Evolutionary conservation across 1,140 invertebrate species (phyloP), one percentile per base, ranked within the genome.

Genomic region (Pomacea maculata): DNA sequence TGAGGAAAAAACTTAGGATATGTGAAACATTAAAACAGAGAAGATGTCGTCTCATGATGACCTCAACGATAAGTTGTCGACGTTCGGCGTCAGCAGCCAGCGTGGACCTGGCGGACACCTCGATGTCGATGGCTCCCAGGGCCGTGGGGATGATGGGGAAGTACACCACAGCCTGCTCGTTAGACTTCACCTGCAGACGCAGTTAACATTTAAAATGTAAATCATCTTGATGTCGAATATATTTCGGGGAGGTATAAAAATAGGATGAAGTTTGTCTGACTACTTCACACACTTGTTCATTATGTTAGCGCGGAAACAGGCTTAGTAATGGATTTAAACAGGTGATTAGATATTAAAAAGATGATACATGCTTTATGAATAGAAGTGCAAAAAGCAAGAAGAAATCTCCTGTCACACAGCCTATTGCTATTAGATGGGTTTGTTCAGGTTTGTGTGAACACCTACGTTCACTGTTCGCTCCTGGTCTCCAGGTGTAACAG

Each of bases 71-170:
- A 0, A 89, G 80, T 34, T 86, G 86, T 82, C 87, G 77, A 67
- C 83, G 83, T 14, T 88, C 87, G 45, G 86, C 88, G 78, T 89
- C 88, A 73, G 88, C 88, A 21, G 88, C 87, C 34, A 85, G 55
- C 5, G 83, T 80, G 17, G 87, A 85, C 71, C 85, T 82, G 14
- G 88, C 88, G 17, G 83, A 86, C 12, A 89, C 87, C 21, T 85
- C 84, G 0, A 89, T 76, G 52, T 86, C 83, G 25, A 88, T 83
- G 19, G 67, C 79, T 21, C 87, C 88, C 10, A 88, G 70, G 34
- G 71, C 80, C 29, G 84, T 79, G 34, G 88, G 87, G n/a, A 88
- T 81, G 45, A 89, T 86, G 15, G 88, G 88, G 83, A 89, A 87
- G 68, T 86, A 88, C 19, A 89, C 87, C n/a, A 85, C 85, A 45